Evolutionary conservation across 2,797 vertebrate species (phyloP).

Genomic region (Sebastes ruberrimus): DNA sequence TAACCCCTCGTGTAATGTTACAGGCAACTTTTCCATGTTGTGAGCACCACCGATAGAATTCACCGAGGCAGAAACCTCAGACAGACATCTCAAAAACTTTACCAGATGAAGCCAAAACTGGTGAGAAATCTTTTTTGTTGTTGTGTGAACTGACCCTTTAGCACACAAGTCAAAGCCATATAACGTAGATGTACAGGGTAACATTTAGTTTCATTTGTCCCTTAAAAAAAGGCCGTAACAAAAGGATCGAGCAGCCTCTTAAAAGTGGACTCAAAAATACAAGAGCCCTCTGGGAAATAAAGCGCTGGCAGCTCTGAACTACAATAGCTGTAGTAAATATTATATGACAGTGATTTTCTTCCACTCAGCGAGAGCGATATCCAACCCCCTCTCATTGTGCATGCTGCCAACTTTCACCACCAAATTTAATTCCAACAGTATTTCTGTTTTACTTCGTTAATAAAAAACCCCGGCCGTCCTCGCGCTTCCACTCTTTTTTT

Average conservation of each 20-base stretch:
- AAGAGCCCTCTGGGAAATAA: conserved; percentile 56
- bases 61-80: background rate
- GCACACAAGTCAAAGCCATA: background rate
- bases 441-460: conserved; percentile 23
- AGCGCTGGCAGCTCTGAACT: conserved; percentile 32
- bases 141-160: background rate
- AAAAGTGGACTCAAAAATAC: conserved; percentile 24
- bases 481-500: background rate
- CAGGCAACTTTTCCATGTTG: background rate
- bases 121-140: background rate
- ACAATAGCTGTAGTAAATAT: conserved; percentile 36
- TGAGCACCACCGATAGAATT: background rate
- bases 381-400: conserved; percentile 1
- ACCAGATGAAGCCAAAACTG: background rate
- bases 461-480: background rate
- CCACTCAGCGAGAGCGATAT: conserved; percentile 8
- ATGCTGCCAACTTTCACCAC: conserved; percentile 1
- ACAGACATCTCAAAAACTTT: background rate
- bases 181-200: background rate
- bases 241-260: conserved; percentile 4
- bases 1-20: background rate
- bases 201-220: background rate
- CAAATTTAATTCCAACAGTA: background rate
- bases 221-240: conserved; percentile 7
- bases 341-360: conserved; percentile 34